phyloP scores from a whole-genome alignment of 2,113 vertebrate genomes.

The Lampris megalopsis region DNA sequence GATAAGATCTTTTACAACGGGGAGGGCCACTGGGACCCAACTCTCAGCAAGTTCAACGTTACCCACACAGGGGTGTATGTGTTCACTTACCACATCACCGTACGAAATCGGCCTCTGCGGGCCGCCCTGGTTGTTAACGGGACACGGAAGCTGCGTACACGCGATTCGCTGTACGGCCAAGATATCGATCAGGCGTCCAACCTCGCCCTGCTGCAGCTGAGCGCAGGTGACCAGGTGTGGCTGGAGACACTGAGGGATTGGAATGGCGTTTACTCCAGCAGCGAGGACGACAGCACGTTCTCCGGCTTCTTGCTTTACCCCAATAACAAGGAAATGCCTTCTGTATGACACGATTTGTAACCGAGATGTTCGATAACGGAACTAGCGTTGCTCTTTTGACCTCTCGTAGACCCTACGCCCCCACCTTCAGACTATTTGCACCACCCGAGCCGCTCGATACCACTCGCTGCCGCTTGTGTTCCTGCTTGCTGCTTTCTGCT shows the following conservation, averaged over 20 bases:
- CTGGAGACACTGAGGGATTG: constrained; percentile 92
- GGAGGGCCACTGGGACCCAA: constrained; percentile 87
- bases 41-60: constrained; percentile 89
- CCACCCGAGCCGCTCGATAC: constrained; percentile 24
- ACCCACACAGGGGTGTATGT: constrained; percentile 88
- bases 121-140: constrained; percentile 88
- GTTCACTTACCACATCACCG: constrained; percentile 92
- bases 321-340: constrained; percentile 61
- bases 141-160: constrained; percentile 84
- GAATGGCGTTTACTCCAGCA: constrained; percentile 92
- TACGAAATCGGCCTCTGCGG: constrained; percentile 88
- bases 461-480: constrained; percentile 15
- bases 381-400: constrained; percentile 12
- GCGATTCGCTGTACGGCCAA: constrained; percentile 92
- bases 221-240: constrained; percentile 91
- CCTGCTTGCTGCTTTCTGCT: constrained; percentile 18
- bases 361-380: constrained; percentile 2
- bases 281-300: constrained; percentile 94
- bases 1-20: constrained; percentile 91
- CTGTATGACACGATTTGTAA: constrained; percentile 32
- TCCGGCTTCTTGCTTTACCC: constrained; percentile 94
- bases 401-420: constrained; percentile 34
- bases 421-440: constrained; percentile 37
- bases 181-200: constrained; percentile 95
- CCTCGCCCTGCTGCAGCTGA: constrained; percentile 87